Evolutionary conservation across 2,113 vertebrate genomes (phyloP).

Genomic region (Irena cyanogastra): DNA sequence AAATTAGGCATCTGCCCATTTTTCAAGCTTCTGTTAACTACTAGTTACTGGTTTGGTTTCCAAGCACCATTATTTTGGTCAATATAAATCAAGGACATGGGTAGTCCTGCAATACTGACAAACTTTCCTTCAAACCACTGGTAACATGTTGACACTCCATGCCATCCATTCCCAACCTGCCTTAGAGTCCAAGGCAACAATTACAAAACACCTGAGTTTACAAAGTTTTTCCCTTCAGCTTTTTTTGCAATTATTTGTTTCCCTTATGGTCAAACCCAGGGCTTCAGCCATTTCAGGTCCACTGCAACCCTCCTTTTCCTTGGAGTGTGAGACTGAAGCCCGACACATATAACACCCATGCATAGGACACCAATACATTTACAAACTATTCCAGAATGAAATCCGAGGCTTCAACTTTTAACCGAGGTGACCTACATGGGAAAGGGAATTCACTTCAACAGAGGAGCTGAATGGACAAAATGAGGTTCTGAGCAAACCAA

Average conservation of each 20-base stretch:
- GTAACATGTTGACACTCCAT: background rate
- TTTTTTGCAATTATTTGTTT: background rate
- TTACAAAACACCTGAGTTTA: background rate
- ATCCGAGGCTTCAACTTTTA: background rate
- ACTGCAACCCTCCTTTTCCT: background rate
- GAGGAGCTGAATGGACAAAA: background rate
- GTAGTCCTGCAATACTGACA: background rate
- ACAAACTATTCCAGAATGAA: background rate
- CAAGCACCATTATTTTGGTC: background rate
- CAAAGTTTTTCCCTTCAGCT: background rate
- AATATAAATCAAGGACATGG: background rate
- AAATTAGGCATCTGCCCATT: background rate
- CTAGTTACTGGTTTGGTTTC: background rate
- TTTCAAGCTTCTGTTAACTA: background rate
- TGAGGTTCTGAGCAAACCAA: background rate
- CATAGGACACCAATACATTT: background rate
- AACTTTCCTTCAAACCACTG: background rate
- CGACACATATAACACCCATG: rapidly evolving
- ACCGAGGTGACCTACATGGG: background rate
- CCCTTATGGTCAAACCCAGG: background rate
- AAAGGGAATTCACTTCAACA: background rate
- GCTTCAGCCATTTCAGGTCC: background rate
- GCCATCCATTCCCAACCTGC: background rate
- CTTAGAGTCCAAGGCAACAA: background rate
- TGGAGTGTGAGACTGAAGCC: background rate